A percentile compares a stretch with the other conserved stretches of the same genome.
phyloP scores from a whole-genome alignment of 1,140 invertebrate species.

The Drosophila gunungcola region DNA sequence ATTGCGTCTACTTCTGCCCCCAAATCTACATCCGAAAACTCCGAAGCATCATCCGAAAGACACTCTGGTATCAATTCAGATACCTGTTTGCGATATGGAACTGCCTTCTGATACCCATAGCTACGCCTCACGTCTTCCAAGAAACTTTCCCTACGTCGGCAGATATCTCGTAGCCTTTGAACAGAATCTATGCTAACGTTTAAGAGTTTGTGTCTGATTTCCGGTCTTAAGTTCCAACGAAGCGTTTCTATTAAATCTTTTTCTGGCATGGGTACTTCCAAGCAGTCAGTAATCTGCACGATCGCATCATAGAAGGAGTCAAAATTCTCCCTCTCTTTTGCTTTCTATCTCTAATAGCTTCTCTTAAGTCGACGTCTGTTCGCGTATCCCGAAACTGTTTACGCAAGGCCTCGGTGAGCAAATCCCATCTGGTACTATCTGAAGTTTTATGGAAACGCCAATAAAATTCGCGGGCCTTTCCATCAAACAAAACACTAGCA shows the following conservation, averaged over 20 bases:
- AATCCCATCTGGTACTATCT: not conserved
- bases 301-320: not conserved
- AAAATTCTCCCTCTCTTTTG: not conserved
- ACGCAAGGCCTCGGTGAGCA: not conserved
- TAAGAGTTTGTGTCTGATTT: not conserved
- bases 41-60: not conserved
- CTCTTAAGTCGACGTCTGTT: not conserved
- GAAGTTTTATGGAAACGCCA: not conserved
- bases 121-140: not conserved
- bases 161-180: not conserved
- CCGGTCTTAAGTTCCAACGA: not conserved
- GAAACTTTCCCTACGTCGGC: constrained; percentile 1
- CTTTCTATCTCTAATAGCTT: not conserved
- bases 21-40: not conserved
- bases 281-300: not conserved
- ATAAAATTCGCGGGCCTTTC: too few relatives aligned
- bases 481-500: too few relatives aligned
- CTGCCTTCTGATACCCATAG: not conserved
- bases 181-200: not conserved
- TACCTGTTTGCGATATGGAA: not conserved
- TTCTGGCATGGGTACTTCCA: too few relatives aligned
- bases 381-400: not conserved
- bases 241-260: not conserved
- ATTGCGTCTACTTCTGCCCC: not conserved
- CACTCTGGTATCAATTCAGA: not conserved